Percentiles rank a stretch among this genome's conserved stretches.
Evolutionary conservation across 2,113 vertebrate genomes (phyloP).

Genomic region (Mobula hypostoma): DNA sequence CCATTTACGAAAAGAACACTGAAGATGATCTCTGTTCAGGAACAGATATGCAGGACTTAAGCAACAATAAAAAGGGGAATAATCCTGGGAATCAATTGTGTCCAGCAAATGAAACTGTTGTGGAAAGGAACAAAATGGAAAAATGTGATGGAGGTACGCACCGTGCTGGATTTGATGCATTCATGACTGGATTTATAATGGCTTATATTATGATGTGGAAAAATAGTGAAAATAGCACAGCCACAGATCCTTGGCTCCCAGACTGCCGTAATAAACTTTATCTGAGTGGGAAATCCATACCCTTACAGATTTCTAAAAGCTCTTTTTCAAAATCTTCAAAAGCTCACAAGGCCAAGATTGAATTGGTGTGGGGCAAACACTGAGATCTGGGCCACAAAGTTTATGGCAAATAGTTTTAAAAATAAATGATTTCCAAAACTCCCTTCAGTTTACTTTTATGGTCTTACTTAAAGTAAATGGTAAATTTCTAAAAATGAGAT

Average conservation of each 20-base stretch:
- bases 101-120: neutral
- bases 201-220: constrained; percentile 62
- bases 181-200: constrained; percentile 94
- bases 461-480: neutral
- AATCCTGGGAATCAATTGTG: neutral
- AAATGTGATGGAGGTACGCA: constrained; percentile 62
- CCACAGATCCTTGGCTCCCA: constrained; percentile 55
- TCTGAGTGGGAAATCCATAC: constrained; percentile 85
- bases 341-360: constrained; percentile 84
- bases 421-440: neutral
- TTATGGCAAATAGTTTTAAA: neutral
- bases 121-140: constrained; percentile 14
- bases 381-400: constrained; percentile 37
- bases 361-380: constrained; percentile 63
- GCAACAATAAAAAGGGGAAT: neutral
- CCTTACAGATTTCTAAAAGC: constrained; percentile 86
- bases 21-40: neutral
- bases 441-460: neutral
- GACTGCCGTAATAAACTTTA: constrained; percentile 85
- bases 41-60: constrained; percentile 39
- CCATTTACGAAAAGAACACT: neutral
- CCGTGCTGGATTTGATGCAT: constrained; percentile 89
- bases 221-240: constrained; percentile 42
- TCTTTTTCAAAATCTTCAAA: constrained; percentile 85
- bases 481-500: neutral